These are phyloP conservation scores for Strigamia transsilvanica DNA, from an alignment of 2,888 invertebrate genomes.

Conservation along the genomic window DNA sequence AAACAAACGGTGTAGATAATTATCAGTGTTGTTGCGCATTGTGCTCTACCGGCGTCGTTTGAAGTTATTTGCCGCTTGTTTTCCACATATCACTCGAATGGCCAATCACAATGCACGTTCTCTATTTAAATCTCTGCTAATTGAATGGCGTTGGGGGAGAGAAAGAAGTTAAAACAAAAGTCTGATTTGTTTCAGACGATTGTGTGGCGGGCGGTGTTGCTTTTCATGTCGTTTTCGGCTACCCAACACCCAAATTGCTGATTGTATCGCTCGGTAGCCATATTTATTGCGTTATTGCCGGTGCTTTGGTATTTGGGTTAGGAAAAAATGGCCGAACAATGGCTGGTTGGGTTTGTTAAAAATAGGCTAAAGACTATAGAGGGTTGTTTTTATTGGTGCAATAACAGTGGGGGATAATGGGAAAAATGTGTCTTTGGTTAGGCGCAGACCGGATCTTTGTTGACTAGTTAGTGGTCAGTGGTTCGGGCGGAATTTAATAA, in stretches of 20 bases:
- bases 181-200: not conserved
- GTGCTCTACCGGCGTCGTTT: slow-evolving; percentile 9
- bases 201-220: not conserved
- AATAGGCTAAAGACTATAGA: too few species aligned
- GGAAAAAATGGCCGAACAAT: not conserved
- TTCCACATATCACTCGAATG: slow-evolving; percentile 11
- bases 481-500: too few species aligned
- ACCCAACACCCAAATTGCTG: not conserved
- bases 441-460: too few species aligned
- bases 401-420: not conserved
- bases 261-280: not conserved
- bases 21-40: not conserved
- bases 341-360: not conserved
- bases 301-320: not conserved
- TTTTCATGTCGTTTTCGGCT: not conserved
- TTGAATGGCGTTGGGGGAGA: not conserved
- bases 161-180: slow-evolving; percentile 18
- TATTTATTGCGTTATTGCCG: not conserved
- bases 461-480: too few species aligned
- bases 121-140: slow-evolving; percentile 18
- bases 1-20: not conserved
- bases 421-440: too few species aligned
- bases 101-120: slow-evolving; percentile 17
- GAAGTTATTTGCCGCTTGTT: slow-evolving; percentile 38
- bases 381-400: not conserved